Evolutionary conservation across 2,113 vertebrate species (phyloP), one percentile per base, ranked within the genome.

Genomic region (Eulacestoma nigropectus): DNA sequence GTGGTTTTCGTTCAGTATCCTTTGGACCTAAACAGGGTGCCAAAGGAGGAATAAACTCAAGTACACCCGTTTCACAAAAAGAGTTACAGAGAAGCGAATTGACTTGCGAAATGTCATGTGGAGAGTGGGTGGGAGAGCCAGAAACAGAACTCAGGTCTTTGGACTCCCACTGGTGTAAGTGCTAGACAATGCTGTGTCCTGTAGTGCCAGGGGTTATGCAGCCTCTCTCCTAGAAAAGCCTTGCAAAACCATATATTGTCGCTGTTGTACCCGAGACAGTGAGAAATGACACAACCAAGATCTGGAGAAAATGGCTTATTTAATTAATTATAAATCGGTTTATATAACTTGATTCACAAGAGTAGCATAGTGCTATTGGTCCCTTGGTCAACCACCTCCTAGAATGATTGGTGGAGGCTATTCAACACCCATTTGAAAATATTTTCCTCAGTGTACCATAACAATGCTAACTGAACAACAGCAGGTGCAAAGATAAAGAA

Each of bases 21-120:
- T 68, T 60, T 62, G 68, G 70, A 77, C 27, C 64, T 32, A 57
- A 75, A 56, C 14, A 35, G 33, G 33, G 11, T 47, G 33, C 29
- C 1, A 7, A 44, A 77, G 37, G 47, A 92, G 16, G 47, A 91
- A 21, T 37, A 32, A 76, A 64, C 42, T 19, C 35, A 69, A 79
- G 19, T 14, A 23, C 30, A 55, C 32, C 41, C 52, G 57, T 75
- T 90, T 88, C 21, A 41, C 56, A 78, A 47, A 73, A 62, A 74
- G 37, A 78, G 50, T 47, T 87, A 50, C n/a, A 42, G 74, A 59
- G 56, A 95, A 95, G 67, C 84, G 90, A 87, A 94, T 73, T 92
- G 88, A 70, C 44, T 70, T 85, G 80, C 27, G 56, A 75, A 91
- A 93, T 73, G 63, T 81, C 63, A 55, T 18, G 49, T 37, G 52